Evolutionary conservation across 2,888 invertebrate genomes (phyloP).

Genomic region (Mimachlamys varia): DNA sequence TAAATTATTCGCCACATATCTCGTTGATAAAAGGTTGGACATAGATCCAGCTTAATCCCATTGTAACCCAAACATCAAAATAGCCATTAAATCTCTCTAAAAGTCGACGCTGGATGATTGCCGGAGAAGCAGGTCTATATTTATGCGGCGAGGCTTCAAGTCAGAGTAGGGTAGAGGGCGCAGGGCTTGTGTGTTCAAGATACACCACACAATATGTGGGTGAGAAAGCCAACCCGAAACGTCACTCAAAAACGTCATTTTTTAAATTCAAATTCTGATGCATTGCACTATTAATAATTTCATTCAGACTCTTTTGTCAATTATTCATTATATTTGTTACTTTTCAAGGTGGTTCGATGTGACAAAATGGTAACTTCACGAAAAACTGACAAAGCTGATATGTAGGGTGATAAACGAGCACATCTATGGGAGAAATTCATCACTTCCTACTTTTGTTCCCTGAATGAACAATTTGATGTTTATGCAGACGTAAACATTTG

Average conservation of each 20-base stretch:
- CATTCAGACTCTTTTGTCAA: neutral
- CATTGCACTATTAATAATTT: neutral
- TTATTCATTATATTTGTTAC: neutral
- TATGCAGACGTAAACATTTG: neutral
- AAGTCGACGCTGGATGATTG: neutral
- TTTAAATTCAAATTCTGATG: neutral
- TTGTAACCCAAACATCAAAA: conserved; percentile 38
- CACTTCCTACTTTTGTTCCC: conserved; percentile 30
- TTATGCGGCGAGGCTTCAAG: neutral
- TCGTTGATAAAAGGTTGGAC: conserved; percentile 40
- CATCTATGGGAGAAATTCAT: too few species aligned
- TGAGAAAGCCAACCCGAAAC: neutral
- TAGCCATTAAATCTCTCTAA: conserved; percentile 20
- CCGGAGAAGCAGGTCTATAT: conserved; percentile 19
- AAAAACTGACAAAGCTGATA: neutral
- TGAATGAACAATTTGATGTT: conserved; percentile 26
- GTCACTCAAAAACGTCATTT: conserved; percentile 8
- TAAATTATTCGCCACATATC: conserved; percentile 45
- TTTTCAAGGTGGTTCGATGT: neutral
- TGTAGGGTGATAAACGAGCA: neutral
- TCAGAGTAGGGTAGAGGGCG: neutral
- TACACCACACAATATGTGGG: conserved; percentile 9
- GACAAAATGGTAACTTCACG: neutral
- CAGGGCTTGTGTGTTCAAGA: neutral
- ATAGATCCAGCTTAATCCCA: conserved; percentile 45